Evolutionary conservation across 1,140 invertebrate genomes (phyloP).

Genomic region (Drosophila kurseongensis): DNA sequence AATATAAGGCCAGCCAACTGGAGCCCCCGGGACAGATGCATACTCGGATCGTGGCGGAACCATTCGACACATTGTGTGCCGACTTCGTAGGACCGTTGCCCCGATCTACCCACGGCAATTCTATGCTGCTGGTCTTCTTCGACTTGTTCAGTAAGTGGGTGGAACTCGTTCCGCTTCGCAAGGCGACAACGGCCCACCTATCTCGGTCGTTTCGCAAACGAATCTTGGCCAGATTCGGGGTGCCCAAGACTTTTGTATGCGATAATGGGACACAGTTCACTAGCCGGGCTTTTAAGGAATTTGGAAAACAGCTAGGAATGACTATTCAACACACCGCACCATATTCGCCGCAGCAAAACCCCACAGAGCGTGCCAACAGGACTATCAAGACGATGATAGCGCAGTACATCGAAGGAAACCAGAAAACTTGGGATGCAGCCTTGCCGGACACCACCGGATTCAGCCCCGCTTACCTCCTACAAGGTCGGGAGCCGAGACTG

Average conservation of each 20-base stretch:
- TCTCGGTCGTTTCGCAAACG: no score
- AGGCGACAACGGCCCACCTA: neutral
- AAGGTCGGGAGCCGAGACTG: no score
- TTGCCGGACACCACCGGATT: no score
- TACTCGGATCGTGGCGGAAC: neutral
- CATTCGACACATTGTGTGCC: neutral
- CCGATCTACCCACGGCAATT: no score
- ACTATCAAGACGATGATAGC: conserved; percentile 21
- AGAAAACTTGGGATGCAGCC: conserved; percentile 5
- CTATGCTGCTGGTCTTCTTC: neutral
- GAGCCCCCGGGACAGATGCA: neutral
- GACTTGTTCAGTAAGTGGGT: conserved; percentile 1
- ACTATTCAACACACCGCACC: no score
- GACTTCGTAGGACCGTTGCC: no score
- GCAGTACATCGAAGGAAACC: neutral
- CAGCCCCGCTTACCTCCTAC: no score
- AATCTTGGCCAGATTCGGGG: no score
- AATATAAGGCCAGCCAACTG: neutral
- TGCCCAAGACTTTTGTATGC: neutral
- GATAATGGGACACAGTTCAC: conserved; percentile 2
- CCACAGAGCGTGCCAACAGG: conserved; percentile 16
- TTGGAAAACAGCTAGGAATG: neutral
- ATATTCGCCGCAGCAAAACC: neutral
- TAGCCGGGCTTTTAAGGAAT: neutral
- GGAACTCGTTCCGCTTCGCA: neutral